phyloP scores from a whole-genome alignment of 2,113 vertebrate species.

The Dasyornis broadbenti region DNA sequence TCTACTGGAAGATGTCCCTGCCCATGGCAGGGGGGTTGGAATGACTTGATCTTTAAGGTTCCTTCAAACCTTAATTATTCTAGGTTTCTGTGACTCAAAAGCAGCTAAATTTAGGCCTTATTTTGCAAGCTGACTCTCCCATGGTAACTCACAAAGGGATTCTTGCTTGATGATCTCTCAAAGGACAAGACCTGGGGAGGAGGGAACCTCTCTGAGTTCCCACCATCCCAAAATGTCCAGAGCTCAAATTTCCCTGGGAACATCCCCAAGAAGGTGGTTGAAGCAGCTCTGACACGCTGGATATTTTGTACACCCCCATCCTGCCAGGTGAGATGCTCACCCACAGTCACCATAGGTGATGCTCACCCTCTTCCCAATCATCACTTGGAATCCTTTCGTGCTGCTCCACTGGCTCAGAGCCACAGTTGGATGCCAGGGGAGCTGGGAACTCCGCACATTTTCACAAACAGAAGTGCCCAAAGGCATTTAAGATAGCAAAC shows the following conservation, averaged over 20 bases:
- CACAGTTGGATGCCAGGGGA: not conserved
- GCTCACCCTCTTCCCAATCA: not conserved
- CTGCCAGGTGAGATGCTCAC: not conserved
- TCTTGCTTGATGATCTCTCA: not conserved
- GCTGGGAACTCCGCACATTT: not conserved
- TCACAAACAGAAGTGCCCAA: not conserved
- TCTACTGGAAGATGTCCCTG: not conserved
- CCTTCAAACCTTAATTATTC: not conserved
- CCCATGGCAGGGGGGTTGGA: not conserved
- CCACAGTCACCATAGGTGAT: rapidly evolving
- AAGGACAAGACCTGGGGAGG: not conserved
- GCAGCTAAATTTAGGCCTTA: not conserved
- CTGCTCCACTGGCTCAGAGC: not conserved
- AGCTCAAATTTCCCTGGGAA: not conserved
- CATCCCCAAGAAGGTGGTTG: not conserved
- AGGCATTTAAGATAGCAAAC: not conserved
- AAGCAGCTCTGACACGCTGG: not conserved
- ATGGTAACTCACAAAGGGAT: not conserved
- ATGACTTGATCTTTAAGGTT: not conserved
- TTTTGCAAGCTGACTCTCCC: not conserved
- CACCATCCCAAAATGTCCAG: not conserved
- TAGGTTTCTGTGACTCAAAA: not conserved
- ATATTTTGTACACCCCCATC: not conserved
- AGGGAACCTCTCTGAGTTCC: not conserved
- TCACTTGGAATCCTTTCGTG: not conserved